Evolutionary conservation across 37 sponge, comb jelly and placozoan genomes (phyloP).

Genomic region (Oopsacas minuta): DNA sequence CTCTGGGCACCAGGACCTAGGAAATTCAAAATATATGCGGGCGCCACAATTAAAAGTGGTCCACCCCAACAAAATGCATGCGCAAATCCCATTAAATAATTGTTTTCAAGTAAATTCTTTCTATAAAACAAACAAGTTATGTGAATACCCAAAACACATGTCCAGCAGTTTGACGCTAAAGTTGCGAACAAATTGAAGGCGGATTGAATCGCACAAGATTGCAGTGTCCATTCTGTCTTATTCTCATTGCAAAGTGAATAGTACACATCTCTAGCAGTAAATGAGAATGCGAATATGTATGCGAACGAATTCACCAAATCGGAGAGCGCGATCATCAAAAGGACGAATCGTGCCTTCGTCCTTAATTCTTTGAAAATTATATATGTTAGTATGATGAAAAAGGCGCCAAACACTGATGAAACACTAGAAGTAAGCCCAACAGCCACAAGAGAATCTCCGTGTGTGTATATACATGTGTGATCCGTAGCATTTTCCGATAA

Average conservation of each 20-base stretch:
- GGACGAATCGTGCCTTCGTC: neutral
- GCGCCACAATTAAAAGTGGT: neutral
- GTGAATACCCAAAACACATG: neutral
- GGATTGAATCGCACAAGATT: neutral
- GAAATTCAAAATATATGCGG: neutral
- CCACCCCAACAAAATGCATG: neutral
- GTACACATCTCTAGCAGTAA: neutral
- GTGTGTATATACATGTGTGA: neutral
- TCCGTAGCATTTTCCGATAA: neutral
- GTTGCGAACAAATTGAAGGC: neutral
- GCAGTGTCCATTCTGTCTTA: neutral
- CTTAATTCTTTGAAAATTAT: neutral
- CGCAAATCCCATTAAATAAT: neutral
- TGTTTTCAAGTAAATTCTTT: neutral
- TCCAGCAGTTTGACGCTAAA: neutral
- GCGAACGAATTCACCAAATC: neutral
- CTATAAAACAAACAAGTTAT: neutral
- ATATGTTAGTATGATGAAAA: neutral
- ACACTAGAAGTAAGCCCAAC: neutral
- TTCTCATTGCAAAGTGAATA: constrained; percentile 8
- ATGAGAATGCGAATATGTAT: neutral
- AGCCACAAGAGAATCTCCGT: neutral
- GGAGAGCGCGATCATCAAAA: neutral
- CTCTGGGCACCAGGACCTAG: neutral
- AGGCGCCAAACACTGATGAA: neutral